Percentiles rank a stretch among this genome's conserved stretches.
Conservation (phyloP, 2,888 invertebrate species). For the Habrosyne pyritoides region DNA sequence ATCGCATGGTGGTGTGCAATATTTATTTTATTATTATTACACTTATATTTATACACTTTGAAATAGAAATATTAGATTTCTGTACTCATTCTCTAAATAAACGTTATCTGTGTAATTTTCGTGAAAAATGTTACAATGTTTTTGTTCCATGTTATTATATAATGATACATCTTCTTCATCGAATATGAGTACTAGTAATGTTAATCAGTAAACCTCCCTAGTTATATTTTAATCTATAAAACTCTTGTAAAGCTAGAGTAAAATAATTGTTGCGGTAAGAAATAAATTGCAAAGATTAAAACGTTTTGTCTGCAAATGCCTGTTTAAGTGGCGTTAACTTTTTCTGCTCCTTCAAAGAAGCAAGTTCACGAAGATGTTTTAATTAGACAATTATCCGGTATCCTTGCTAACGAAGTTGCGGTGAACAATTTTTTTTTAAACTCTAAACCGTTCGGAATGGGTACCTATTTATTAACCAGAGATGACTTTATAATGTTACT, state of each 20-base stretch:
- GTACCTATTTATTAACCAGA: background rate
- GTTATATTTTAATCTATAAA: background rate
- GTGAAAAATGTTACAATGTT: too few relatives aligned
- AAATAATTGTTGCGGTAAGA: background rate
- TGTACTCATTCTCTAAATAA: too few relatives aligned
- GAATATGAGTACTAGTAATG: too few relatives aligned
- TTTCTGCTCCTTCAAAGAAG: constrained; percentile 11
- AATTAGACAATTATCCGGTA: constrained; percentile 22
- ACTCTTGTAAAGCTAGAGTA: background rate
- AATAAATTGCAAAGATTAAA: background rate
- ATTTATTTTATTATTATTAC: too few relatives aligned
- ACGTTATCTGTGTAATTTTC: too few relatives aligned
- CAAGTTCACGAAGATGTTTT: constrained; percentile 21
- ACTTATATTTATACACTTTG: too few relatives aligned
- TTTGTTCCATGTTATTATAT: too few relatives aligned
- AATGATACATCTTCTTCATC: too few relatives aligned
- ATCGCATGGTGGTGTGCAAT: too few relatives aligned
- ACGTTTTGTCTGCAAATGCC: constrained; percentile 11
- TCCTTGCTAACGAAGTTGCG: background rate
- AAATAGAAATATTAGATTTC: too few relatives aligned
- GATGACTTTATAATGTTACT: background rate
- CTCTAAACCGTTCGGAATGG: constrained; percentile 15
- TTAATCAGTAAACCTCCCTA: too few relatives aligned
- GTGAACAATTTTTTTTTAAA: constrained; percentile 17
- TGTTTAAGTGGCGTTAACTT: constrained; percentile 19